Percentiles rank a stretch among this genome's conserved stretches.
phyloP scores from a whole-genome alignment of 2,888 invertebrate genomes.

The Drosophila flavopinicola region DNA sequence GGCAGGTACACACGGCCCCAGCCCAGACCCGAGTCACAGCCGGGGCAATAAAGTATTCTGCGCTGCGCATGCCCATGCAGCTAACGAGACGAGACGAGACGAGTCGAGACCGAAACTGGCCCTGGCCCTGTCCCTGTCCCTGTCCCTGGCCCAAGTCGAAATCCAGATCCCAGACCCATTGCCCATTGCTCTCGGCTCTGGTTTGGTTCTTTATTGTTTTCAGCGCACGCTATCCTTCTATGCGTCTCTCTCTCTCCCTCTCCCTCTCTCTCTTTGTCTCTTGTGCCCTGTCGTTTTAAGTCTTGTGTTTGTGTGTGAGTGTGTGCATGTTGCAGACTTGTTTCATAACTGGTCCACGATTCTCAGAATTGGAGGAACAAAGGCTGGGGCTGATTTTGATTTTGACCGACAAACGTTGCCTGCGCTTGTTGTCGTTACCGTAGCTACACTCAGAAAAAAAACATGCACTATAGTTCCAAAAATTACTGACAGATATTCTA shows the following conservation, averaged over 20 bases:
- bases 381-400: constrained; percentile 78
- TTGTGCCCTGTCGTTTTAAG: constrained; percentile 1
- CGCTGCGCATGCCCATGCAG: constrained; percentile 62
- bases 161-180: constrained; percentile 55
- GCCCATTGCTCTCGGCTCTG: constrained; percentile 55
- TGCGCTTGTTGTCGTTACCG: constrained; percentile 57
- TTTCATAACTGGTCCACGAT: constrained; percentile 84
- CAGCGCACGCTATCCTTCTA: constrained; percentile 42
- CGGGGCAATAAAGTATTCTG: constrained; percentile 67
- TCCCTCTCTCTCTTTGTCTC: constrained; percentile 3
- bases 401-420: constrained; percentile 83
- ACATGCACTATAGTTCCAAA: too few relatives aligned
- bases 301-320: constrained; percentile 25
- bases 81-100: constrained; percentile 68
- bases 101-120: constrained; percentile 44
- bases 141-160: constrained; percentile 17
- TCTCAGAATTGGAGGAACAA: constrained; percentile 82
- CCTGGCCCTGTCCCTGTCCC: too few relatives aligned
- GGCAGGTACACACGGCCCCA: constrained; percentile 63
- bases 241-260: constrained; percentile 1
- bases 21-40: constrained; percentile 36
- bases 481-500: too few relatives aligned
- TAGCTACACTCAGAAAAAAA: background rate
- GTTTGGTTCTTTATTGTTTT: constrained; percentile 74
- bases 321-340: constrained; percentile 77